These are phyloP conservation scores for Pangasianodon hypophthalmus DNA, from an alignment of 2,113 vertebrate species.

Conservation along the genomic window DNA sequence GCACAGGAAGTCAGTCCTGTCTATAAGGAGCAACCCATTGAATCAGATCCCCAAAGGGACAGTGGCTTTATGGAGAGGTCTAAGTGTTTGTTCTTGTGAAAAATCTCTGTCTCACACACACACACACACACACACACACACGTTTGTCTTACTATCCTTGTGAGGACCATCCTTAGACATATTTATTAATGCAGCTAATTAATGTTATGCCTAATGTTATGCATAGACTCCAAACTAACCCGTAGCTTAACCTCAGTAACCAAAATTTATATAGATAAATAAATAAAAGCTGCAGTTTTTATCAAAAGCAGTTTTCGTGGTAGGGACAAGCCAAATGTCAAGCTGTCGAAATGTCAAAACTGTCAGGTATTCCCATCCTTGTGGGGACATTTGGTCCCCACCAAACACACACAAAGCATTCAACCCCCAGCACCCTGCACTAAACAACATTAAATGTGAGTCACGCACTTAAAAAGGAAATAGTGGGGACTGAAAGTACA, in stretches of 20 bases:
- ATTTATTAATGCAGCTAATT: background rate
- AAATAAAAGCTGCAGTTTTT: background rate
- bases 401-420: background rate
- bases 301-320: background rate
- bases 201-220: background rate
- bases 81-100: constrained; percentile 23
- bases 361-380: background rate
- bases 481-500: constrained; percentile 2
- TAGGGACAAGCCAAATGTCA: background rate
- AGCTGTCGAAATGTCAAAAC: background rate
- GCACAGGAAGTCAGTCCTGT: constrained; percentile 32
- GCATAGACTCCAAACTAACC: background rate
- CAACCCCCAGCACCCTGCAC: background rate
- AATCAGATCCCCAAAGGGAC: constrained; percentile 22
- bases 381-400: background rate
- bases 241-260: background rate
- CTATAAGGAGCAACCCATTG: constrained; percentile 9
- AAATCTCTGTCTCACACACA: background rate
- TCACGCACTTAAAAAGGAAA: background rate
- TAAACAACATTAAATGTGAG: background rate
- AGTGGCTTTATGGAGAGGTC: constrained; percentile 17
- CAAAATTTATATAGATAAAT: background rate
- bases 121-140: constrained; percentile 15
- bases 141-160: background rate
- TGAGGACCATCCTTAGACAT: background rate